Evolutionary conservation across 2,888 invertebrate species (phyloP).

Genomic region (Sussaba pulchella): DNA sequence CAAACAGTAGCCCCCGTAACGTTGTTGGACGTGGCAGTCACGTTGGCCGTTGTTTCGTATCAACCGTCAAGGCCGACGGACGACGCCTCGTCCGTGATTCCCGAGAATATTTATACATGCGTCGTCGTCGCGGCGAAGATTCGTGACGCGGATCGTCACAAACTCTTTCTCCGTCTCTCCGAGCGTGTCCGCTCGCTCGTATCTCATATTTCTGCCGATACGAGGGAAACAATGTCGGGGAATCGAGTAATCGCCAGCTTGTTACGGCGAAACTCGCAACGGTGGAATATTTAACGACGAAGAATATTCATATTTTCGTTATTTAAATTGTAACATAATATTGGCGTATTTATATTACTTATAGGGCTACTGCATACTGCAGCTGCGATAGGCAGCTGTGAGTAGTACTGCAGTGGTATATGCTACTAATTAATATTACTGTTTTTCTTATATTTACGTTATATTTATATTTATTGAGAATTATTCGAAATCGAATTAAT

Average conservation of each 20-base stretch:
- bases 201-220: conserved; percentile 52
- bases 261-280: neutral
- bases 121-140: conserved; percentile 20
- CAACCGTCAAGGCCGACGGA: conserved; percentile 54
- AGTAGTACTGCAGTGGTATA: too few species aligned
- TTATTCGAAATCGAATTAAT: neutral
- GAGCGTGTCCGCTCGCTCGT: conserved; percentile 26
- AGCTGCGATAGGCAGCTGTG: too few species aligned
- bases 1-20: conserved; percentile 20
- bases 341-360: too few species aligned
- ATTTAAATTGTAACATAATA: too few species aligned
- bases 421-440: too few species aligned
- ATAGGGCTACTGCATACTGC: too few species aligned
- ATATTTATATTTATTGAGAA: too few species aligned
- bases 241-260: conserved; percentile 4
- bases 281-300: neutral
- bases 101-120: conserved; percentile 44
- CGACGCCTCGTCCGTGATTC: conserved; percentile 42
- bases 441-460: too few species aligned
- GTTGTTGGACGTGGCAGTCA: conserved; percentile 14
- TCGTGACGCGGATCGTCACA: conserved; percentile 51
- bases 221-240: conserved; percentile 12
- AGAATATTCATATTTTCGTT: too few species aligned
- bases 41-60: conserved; percentile 47
- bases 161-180: neutral